Conservation (phyloP, 2,888 invertebrate genomes). For the Allophyes oxyacanthae region DNA sequence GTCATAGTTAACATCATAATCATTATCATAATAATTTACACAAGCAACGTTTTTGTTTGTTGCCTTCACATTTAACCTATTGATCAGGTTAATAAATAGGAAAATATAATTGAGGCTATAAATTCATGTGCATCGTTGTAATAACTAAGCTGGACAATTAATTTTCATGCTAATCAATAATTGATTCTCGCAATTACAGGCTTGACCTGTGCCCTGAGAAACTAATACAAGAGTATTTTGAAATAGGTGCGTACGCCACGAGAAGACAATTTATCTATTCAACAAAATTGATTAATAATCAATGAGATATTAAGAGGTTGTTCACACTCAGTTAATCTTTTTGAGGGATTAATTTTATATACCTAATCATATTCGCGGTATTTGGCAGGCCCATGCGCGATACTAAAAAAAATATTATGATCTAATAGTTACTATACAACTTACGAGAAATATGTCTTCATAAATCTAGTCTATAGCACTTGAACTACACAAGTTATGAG, state of each 20-base stretch:
- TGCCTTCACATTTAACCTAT: constrained; percentile 60
- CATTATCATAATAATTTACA: constrained; percentile 30
- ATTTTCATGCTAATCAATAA: constrained; percentile 78
- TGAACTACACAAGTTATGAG: constrained; percentile 27
- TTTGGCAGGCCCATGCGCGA: neutral
- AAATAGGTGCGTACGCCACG: constrained; percentile 47
- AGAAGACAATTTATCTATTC: constrained; percentile 51
- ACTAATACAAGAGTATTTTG: constrained; percentile 54
- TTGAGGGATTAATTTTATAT: constrained; percentile 32
- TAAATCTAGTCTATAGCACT: constrained; percentile 31
- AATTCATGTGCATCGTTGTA: constrained; percentile 59
- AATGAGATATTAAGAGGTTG: constrained; percentile 40
- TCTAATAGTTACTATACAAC: constrained; percentile 13
- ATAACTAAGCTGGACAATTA: constrained; percentile 65
- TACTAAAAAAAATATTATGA: constrained; percentile 21
- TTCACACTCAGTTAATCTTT: constrained; percentile 43
- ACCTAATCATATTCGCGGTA: neutral
- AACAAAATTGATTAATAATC: constrained; percentile 42
- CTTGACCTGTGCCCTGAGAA: constrained; percentile 70
- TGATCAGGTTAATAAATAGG: constrained; percentile 45
- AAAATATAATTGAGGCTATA: constrained; percentile 65
- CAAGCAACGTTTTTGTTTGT: constrained; percentile 46
- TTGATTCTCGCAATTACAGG: constrained; percentile 74
- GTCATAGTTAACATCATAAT: constrained; percentile 35
- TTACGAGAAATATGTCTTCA: constrained; percentile 32